Percentiles rank a stretch among this genome's conserved stretches.
phyloP scores from a whole-genome alignment of 2,797 vertebrate species.

The Sebastes kiyomatsui region DNA sequence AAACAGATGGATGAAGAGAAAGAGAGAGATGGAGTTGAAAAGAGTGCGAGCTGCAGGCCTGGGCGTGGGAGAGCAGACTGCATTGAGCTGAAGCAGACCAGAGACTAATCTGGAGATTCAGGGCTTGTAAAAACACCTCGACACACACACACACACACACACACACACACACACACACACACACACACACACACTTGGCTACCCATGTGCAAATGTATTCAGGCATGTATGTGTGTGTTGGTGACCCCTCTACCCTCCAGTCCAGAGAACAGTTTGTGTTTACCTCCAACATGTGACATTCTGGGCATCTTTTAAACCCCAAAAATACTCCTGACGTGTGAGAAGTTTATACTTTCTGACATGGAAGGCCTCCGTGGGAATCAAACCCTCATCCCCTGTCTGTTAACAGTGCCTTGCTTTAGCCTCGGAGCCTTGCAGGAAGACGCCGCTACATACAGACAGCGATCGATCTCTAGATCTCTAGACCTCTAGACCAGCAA shows the following conservation, averaged over 20 bases:
- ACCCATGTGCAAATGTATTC: constrained; percentile 22
- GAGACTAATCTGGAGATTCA: constrained; percentile 78
- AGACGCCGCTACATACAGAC: not conserved
- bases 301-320: not conserved
- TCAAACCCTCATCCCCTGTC: constrained; percentile 2
- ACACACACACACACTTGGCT: constrained; percentile 23
- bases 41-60: constrained; percentile 35
- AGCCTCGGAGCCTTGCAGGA: not conserved
- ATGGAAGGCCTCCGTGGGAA: not conserved
- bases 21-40: not conserved
- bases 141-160: constrained; percentile 23
- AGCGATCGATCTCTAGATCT: too few species aligned
- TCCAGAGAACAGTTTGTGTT: constrained; percentile 17
- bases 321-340: not conserved
- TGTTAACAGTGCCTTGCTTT: not conserved
- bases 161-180: constrained; percentile 19
- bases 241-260: not conserved
- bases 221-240: constrained; percentile 16
- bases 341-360: not conserved
- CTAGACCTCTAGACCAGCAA: too few species aligned
- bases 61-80: constrained; percentile 76
- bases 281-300: not conserved
- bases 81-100: constrained; percentile 82
- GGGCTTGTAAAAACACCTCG: constrained; percentile 72
- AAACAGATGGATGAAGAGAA: constrained; percentile 17